phyloP scores from a whole-genome alignment of 2,797 vertebrate genomes.

The Ateles fusciceps region DNA sequence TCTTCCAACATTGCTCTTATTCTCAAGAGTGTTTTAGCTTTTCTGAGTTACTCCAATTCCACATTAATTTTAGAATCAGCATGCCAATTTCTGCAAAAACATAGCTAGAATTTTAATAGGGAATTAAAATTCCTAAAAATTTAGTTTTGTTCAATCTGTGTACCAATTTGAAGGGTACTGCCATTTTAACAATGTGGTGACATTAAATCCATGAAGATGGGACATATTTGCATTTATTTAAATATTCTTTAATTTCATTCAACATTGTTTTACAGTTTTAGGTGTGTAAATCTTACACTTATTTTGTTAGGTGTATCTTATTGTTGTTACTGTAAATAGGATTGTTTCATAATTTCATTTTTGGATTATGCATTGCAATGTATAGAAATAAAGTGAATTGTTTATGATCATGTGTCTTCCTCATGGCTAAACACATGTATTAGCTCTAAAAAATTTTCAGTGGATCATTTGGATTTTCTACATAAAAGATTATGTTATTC shows the following conservation, averaged over 20 bases:
- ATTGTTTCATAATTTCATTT: neutral
- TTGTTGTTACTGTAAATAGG: neutral
- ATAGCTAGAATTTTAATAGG: neutral
- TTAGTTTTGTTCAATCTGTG: neutral
- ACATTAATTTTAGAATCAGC: neutral
- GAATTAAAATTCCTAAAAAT: neutral
- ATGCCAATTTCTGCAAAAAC: neutral
- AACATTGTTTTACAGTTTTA: neutral
- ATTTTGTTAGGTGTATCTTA: neutral
- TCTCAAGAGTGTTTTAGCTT: neutral
- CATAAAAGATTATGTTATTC: neutral
- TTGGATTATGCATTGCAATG: neutral
- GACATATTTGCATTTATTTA: neutral
- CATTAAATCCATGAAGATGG: neutral
- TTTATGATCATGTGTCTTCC: neutral
- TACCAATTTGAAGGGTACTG: neutral
- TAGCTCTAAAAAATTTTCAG: neutral
- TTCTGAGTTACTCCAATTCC: neutral
- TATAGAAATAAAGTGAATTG: neutral
- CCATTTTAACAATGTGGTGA: neutral
- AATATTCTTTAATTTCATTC: neutral
- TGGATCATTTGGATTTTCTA: neutral
- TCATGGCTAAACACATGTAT: neutral
- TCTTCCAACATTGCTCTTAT: neutral
- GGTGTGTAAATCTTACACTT: neutral